Base-by-base conservation (phyloP, 2,797 vertebrate species). In the Sparus aurata region DNA sequence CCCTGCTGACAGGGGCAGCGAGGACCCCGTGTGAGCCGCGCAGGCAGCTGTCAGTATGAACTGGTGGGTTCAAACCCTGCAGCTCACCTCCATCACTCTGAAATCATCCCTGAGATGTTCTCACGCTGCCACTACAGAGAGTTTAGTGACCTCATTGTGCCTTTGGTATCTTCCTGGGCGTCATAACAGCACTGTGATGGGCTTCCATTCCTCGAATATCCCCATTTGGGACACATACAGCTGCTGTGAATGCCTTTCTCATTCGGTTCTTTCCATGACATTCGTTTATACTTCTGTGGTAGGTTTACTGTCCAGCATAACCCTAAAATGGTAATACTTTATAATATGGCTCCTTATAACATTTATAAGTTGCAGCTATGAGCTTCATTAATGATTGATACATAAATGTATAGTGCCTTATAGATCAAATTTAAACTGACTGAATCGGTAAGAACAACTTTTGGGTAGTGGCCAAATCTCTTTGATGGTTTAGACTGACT, bases 81-180 rank as follows among this genome's bases (percentile, higher is more conserved):
- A 67, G 63, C 55, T 69, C 62, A 25, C 43, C 66, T 34, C 43
- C 52, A 59, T 45, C 47, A 41, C 25, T 23, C 12, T 62, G 20
- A 22, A 54, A 7, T 23, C 38, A 43, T 46, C 47, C 64, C 63
- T 34, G 0, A 46, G 55, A 55, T 66, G 65, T 25, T 49, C 30
- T 13, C 38, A 15, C 34, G 55, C 49, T 22, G 66, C 59, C 60
- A 38, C 50, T 3, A 57, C 49, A 65, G 72, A 79, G 43, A 78
- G 17, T 77, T 60, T 55, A 20, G 41, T 89, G 80, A 84, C 69
- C 79, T 74, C 64, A 80, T 78, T 50, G 2, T 43, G 67, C 59
- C 62, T 52, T 75, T 82, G 38, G 52, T 16, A 59, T 84, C 76
- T 72, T 27, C n/a, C 69, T 65, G 61, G 47, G 52, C 22, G 55